phyloP scores from a whole-genome alignment of 2,113 vertebrate genomes.

The Penelope pileata region DNA sequence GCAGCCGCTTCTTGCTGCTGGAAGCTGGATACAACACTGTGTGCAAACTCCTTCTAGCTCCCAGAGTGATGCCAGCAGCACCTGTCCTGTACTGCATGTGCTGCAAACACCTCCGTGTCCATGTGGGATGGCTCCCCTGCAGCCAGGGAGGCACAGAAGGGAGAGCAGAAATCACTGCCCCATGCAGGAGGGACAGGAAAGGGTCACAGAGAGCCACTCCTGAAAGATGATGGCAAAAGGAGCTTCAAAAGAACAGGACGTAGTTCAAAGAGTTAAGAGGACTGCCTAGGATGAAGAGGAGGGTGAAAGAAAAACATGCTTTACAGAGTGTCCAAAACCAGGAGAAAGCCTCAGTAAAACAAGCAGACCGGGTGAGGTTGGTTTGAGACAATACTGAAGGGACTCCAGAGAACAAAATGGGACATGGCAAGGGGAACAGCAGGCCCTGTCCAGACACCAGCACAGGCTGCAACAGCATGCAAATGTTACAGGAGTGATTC shows the following conservation, averaged over 20 bases:
- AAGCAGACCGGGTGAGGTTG: rapidly evolving
- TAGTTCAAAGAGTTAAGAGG: background rate
- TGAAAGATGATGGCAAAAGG: background rate
- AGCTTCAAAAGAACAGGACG: background rate
- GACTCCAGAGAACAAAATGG: background rate
- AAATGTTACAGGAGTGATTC: background rate
- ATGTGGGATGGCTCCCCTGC: too few relatives aligned
- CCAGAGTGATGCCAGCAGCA: rapidly evolving
- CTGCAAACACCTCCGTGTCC: background rate
- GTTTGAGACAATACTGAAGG: rapidly evolving
- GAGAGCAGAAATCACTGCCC: background rate
- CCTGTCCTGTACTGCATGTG: rapidly evolving
- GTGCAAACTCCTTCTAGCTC: background rate
- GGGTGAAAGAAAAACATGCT: background rate
- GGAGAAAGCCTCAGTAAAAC: background rate
- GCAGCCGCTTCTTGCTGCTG: rapidly evolving
- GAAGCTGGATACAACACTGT: rapidly evolving
- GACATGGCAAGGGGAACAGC: background rate
- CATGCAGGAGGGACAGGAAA: background rate
- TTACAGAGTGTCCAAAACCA: background rate
- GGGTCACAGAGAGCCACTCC: rapidly evolving
- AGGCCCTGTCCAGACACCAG: background rate
- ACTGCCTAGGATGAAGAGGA: background rate
- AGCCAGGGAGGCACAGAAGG: too few relatives aligned
- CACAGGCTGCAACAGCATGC: background rate